Evolutionary conservation across 1,140 invertebrate species (phyloP), one percentile per base, ranked within the genome.

Genomic region (Zaprionus gabonicus): DNA sequence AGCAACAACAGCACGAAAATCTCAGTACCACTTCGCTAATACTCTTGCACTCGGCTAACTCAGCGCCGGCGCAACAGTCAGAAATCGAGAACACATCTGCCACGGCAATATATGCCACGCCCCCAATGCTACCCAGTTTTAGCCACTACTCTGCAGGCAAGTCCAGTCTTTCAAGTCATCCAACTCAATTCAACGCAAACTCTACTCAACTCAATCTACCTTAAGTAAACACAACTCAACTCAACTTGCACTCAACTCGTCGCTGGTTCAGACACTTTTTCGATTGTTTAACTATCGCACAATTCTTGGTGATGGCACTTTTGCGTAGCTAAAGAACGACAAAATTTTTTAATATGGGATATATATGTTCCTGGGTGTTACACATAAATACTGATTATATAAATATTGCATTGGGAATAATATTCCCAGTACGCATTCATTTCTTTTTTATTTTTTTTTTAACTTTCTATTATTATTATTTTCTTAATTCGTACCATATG

Each of bases 61-160:
- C 64, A 12, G 67, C 71, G 13, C 13, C 57, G 25, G 69, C 92
- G 94, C 60, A 94, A 58, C 76, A 69, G 1, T 59, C 49, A 53
- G 72, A 76, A 27, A 55, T 69, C 38, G 66, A 84, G 49, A 80
- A 93, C 71, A 93, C 41, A n/a, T 20, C 46, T 51, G 20, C 92
- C 59, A 23, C 93, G 85, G 80, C 92, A 91, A 85, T 94, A 93
- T 94, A 95, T 91, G 62, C 85, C 38, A 68, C 82, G 28, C 95
- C 95, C 51, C 94, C 95, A 70, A 95, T 96, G 94, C 94, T 96
- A 72, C 95, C 95, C 56, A 95, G 95, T 94, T 96, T 96, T 92
- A 95, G 95, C 91, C 95, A 95, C 73, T 96, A 96, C 91, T 94
- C 95, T 41, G 94, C 95, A 94, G 95, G 95, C 95, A 94, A 94